Percentiles rank a stretch among this genome's conserved stretches.
These are phyloP conservation scores for Catharus ustulatus DNA, from an alignment of 2,797 vertebrate genomes.

Conservation along the genomic window DNA sequence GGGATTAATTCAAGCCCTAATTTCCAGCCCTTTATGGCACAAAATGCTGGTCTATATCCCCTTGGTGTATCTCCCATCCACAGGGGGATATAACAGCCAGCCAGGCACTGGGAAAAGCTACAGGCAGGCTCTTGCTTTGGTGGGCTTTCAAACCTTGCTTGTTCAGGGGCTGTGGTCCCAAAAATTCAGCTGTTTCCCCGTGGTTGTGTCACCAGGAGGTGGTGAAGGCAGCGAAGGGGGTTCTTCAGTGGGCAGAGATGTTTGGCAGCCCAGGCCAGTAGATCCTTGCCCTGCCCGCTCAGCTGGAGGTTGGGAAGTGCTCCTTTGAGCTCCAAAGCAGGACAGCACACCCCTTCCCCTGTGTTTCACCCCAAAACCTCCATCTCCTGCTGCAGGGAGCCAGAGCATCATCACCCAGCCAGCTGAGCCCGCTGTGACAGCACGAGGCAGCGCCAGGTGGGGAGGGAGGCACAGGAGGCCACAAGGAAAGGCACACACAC, in stretches of 20 bases:
- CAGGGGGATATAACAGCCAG: background rate
- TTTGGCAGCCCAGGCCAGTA: background rate
- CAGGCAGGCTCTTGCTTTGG: constrained; percentile 33
- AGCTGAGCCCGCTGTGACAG: background rate
- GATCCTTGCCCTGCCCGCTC: background rate
- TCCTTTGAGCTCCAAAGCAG: background rate
- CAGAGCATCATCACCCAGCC: background rate
- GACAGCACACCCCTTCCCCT: background rate
- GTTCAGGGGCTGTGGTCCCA: background rate
- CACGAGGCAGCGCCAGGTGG: background rate
- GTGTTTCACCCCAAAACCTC: background rate
- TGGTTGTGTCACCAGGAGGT: background rate
- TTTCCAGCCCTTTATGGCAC: background rate
- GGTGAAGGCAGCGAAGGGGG: background rate
- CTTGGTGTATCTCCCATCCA: background rate
- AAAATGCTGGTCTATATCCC: background rate
- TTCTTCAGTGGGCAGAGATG: background rate
- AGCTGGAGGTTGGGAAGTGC: background rate
- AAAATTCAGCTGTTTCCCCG: background rate
- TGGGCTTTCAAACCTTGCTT: background rate
- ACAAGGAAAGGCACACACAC: background rate
- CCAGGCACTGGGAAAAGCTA: background rate
- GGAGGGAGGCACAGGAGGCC: background rate
- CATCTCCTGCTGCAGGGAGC: background rate
- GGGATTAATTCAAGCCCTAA: constrained; percentile 25